Conservation (phyloP, 2,797 vertebrate genomes). For the Eulemur albifrons region DNA sequence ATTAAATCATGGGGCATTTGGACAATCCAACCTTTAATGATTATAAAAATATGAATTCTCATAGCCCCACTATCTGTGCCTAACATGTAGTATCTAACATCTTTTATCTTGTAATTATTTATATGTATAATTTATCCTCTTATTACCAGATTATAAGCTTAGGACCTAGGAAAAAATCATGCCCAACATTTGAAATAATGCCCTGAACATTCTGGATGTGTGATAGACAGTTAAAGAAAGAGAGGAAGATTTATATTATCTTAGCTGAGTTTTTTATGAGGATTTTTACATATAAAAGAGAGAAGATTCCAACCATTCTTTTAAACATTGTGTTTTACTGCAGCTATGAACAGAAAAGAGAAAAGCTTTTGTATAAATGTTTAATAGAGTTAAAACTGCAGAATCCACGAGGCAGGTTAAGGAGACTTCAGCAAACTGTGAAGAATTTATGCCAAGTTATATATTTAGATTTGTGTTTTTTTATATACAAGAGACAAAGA, state of each 20-base stretch:
- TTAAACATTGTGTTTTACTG: background rate
- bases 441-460: background rate
- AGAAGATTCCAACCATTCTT: background rate
- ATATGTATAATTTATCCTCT: background rate
- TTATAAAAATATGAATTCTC: background rate
- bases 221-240: background rate
- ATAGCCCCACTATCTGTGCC: background rate
- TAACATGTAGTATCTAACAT: background rate
- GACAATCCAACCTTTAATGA: constrained; percentile 1
- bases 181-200: background rate
- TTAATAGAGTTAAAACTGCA: background rate
- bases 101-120: background rate
- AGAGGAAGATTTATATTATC: background rate
- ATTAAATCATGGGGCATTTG: background rate
- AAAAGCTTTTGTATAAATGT: background rate
- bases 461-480: background rate
- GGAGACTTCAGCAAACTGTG: background rate
- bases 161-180: background rate
- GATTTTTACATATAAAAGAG: background rate
- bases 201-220: background rate
- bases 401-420: background rate
- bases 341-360: background rate
- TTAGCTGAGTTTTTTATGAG: background rate
- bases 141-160: background rate
- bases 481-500: background rate